Conservation (phyloP, 2,113 vertebrate genomes). For the Gobius niger region DNA sequence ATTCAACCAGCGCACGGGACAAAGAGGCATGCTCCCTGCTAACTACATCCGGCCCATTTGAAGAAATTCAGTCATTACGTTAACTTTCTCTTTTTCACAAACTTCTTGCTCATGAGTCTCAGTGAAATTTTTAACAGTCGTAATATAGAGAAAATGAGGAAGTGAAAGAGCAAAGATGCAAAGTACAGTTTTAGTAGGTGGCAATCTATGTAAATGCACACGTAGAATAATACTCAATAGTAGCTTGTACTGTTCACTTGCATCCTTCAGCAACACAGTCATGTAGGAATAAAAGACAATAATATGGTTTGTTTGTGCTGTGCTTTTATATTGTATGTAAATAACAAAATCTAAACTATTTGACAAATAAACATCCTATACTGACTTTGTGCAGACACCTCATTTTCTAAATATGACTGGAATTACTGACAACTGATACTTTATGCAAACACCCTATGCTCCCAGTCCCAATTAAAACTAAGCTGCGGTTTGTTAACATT, state of each 20-base stretch:
- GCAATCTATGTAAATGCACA: background rate
- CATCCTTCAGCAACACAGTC: background rate
- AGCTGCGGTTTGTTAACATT: background rate
- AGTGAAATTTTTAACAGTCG: background rate
- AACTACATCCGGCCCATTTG: slow-evolving; percentile 92
- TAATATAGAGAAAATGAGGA: background rate
- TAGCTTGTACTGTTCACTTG: background rate
- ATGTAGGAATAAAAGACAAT: background rate
- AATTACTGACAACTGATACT: no score
- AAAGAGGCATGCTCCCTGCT: slow-evolving; percentile 91
- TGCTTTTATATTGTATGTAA: no score
- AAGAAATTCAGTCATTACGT: slow-evolving; percentile 8
- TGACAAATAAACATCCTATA: no score
- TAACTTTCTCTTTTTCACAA: background rate
- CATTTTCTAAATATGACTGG: no score
- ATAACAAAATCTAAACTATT: no score
- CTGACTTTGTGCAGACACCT: no score
- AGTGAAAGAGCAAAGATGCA: background rate
- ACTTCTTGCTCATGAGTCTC: background rate
- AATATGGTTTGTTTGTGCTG: background rate
- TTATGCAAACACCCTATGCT: no score
- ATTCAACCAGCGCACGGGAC: slow-evolving; percentile 91
- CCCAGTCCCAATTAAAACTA: no score
- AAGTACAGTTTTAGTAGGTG: background rate
- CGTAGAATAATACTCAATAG: background rate